Conservation (phyloP, 2,113 vertebrate genomes). For the Scomber scombrus region DNA sequence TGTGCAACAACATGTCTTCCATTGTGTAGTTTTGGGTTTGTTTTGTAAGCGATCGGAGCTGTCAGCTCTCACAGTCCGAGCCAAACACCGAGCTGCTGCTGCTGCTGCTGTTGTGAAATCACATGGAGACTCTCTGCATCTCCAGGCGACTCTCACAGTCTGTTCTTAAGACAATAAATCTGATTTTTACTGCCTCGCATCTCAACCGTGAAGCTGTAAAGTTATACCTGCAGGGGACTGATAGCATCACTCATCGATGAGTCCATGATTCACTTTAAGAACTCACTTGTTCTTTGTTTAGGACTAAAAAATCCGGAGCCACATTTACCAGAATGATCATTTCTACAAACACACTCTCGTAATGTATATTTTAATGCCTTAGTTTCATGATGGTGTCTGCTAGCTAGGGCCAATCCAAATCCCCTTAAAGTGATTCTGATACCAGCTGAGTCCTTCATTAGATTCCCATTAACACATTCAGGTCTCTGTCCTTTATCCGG, state of each 20-base stretch:
- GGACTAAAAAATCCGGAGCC: no score
- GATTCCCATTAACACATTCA: no score
- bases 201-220: not conserved
- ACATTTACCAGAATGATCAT: no score
- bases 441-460: no score
- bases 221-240: not conserved
- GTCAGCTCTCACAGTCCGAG: conserved; percentile 34
- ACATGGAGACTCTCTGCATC: not conserved
- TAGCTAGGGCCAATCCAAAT: no score
- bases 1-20: not conserved
- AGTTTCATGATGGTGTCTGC: no score
- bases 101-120: conserved; percentile 43
- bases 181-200: not conserved
- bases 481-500: no score
- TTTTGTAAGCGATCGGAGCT: not conserved
- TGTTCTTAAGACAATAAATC: not conserved
- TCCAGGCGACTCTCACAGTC: conserved; percentile 4
- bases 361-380: no score
- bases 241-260: not conserved
- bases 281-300: not conserved
- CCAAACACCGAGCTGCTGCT: conserved; percentile 23
- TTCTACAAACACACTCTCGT: no score
- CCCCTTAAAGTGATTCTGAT: no score
- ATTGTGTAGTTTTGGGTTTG: not conserved
- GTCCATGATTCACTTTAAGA: not conserved